Evolutionary conservation across 2,113 vertebrate species (phyloP), one percentile per base, ranked within the genome.

Genomic region (Tenebrosternarchus preto): DNA sequence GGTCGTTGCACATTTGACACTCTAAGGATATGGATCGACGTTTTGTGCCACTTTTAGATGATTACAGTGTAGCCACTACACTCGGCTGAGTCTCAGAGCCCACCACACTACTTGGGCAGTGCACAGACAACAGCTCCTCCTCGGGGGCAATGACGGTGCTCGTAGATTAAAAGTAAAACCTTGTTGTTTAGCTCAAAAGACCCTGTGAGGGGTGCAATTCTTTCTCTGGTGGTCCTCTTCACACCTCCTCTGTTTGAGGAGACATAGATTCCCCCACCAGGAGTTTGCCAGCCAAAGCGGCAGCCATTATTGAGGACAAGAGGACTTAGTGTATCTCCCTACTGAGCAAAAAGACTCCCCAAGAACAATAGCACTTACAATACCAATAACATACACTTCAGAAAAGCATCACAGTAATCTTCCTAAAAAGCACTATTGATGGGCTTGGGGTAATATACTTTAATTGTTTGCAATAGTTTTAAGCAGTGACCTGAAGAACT

Each of bases 51-150:
- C 57, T 68, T 31, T 27, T 17, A 16, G 4, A 22, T 80, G 39
- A 67, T 82, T 76, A 64, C 76, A 67, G 57, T 53, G 60, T 71
- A 69, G 27, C 72, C 66, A 46, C 80, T 80, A 73, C 36, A 73
- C 73, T 68, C 57, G 61, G 61, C 8, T 60, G 63, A 61, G 11
- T 50, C 64, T 83, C 81, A 74, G 67, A 73, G 53, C 20, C 31
- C 25, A 25, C 16, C 2, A 15, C 12, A 4, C 72, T 67, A 78
- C 50, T 82, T 76, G 20, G 72, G 64, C 71, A 76, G 24, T 6
- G 11, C 6, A 43, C 22, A 76, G 61, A 63, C 7, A 61, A 68
- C 76, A 56, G 25, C 31, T 70, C 43, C 12, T 73, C 68, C 17
- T 73, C 63, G 68, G 80, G 74, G 59, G 59, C 71, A 20, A 73